These are phyloP conservation scores for Hyperoodon ampullatus DNA, from an alignment of 2,113 vertebrate species.

Conservation along the genomic window DNA sequence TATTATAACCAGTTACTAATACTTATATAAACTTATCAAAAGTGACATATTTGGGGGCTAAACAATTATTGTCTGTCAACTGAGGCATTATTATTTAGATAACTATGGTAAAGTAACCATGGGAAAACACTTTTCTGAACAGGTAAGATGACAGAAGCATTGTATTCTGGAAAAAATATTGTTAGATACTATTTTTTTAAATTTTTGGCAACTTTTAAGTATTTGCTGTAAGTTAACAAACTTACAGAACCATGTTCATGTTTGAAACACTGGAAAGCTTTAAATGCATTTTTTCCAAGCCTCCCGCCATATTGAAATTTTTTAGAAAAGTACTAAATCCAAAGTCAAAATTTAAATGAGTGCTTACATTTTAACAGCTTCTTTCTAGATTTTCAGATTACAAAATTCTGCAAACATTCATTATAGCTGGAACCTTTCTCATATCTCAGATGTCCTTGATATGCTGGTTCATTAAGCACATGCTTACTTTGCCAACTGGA, in stretches of 20 bases:
- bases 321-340: not conserved
- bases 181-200: not conserved
- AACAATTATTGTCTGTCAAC: not conserved
- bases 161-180: constrained; percentile 2
- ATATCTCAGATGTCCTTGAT: not conserved
- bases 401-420: not conserved
- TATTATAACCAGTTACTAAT: constrained; percentile 5
- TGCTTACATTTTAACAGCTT: not conserved
- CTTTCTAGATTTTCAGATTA: constrained; percentile 3
- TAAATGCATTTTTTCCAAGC: not conserved
- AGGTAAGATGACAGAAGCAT: constrained; percentile 41
- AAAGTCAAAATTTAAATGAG: not conserved
- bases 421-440: not conserved
- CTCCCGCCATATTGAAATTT: not conserved
- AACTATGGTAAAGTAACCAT: not conserved
- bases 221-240: not conserved
- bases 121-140: not conserved
- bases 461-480: not conserved
- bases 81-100: not conserved
- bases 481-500: not conserved
- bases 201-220: not conserved
- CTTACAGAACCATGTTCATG: not conserved
- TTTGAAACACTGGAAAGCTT: not conserved
- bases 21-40: not conserved
- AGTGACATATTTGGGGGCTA: not conserved